phyloP scores from a whole-genome alignment of 2,797 vertebrate genomes.

The Tachyglossus aculeatus region DNA sequence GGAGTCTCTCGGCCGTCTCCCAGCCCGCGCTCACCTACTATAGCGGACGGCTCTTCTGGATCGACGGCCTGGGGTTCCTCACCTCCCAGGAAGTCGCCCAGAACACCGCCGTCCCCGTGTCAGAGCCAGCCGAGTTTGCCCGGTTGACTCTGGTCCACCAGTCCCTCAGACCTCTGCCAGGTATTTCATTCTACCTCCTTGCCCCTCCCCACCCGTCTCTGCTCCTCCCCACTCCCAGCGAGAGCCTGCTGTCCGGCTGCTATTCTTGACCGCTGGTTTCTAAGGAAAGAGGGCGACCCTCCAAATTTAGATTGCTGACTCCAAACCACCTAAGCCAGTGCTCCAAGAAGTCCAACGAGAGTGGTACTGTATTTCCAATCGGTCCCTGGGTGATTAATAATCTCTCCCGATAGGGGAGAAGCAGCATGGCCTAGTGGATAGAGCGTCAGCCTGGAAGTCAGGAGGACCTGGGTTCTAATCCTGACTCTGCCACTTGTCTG shows the following conservation, averaged over 20 bases:
- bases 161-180: slow-evolving; percentile 77
- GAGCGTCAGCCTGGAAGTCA: no score
- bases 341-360: slow-evolving; percentile 2
- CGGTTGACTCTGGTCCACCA: slow-evolving; percentile 73
- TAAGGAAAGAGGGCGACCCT: neutral
- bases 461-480: no score
- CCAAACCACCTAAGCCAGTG: neutral
- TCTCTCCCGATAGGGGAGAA: no score
- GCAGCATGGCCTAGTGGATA: no score
- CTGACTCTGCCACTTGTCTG: no score
- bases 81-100: slow-evolving; percentile 75
- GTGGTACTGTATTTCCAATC: no score
- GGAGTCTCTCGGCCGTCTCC: slow-evolving; percentile 74
- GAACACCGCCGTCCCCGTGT: slow-evolving; percentile 69
- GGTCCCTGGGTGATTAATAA: no score
- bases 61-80: slow-evolving; percentile 70
- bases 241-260: neutral
- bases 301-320: neutral
- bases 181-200: slow-evolving; percentile 48
- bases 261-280: slow-evolving; percentile 28
- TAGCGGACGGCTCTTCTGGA: slow-evolving; percentile 77
- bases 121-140: slow-evolving; percentile 63
- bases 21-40: slow-evolving; percentile 69
- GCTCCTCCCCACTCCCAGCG: neutral
- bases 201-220: neutral